A percentile compares a stretch with the other conserved stretches of the same genome.
Conservation (phyloP, 2,113 vertebrate species). For the Cyprinus carpio region DNA sequence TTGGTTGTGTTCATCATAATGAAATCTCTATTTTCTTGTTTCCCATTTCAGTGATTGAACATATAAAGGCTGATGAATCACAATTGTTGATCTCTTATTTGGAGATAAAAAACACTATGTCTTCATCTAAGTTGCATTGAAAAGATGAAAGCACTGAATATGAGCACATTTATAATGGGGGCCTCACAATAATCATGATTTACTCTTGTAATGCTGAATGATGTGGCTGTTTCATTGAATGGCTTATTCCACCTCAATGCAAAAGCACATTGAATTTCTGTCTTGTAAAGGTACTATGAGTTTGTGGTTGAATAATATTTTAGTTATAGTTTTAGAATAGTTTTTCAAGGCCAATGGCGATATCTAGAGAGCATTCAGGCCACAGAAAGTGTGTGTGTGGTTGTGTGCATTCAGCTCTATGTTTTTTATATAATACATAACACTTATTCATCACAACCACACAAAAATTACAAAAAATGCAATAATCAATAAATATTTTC, state of each 20-base stretch:
- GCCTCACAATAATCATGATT: neutral
- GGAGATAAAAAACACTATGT: constrained; percentile 33
- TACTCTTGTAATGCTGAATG: neutral
- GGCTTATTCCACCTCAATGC: neutral
- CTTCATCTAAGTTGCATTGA: constrained; percentile 37
- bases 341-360: neutral
- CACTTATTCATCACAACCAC: too few relatives aligned
- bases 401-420: neutral
- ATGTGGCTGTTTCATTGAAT: neutral
- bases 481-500: too few relatives aligned
- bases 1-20: constrained; percentile 51
- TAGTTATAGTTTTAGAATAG: too few relatives aligned
- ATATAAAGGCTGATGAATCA: constrained; percentile 31
- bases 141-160: constrained; percentile 34
- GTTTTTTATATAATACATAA: too few relatives aligned
- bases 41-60: constrained; percentile 45
- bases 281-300: neutral
- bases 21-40: constrained; percentile 40
- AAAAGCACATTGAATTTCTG: neutral
- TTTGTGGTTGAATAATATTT: neutral
- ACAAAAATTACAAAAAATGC: too few relatives aligned
- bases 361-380: neutral
- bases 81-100: constrained; percentile 44
- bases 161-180: neutral
- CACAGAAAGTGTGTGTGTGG: neutral